phyloP scores from a whole-genome alignment of 2,113 vertebrate genomes.

The Polypterus bichir region DNA sequence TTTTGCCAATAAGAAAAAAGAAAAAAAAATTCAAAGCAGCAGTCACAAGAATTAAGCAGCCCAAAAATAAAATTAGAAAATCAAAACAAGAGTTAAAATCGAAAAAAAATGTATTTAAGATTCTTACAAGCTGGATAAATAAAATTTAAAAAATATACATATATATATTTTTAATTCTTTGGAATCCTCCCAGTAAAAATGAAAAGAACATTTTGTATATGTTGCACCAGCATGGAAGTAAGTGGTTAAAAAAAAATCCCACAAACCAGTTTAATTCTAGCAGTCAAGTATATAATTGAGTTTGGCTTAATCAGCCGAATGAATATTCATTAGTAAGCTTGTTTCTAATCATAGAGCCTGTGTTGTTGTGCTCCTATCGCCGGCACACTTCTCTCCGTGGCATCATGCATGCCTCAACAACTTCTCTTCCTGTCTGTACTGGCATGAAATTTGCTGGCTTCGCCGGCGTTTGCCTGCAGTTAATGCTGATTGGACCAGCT shows the following conservation, averaged over 20 bases:
- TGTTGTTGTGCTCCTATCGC: constrained; percentile 41
- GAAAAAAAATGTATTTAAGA: too few species aligned
- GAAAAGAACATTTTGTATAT: background rate
- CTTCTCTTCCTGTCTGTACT: constrained; percentile 64
- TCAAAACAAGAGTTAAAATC: too few species aligned
- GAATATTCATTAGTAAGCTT: constrained; percentile 59
- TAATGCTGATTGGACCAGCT: constrained; percentile 88
- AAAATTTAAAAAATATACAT: constrained; percentile 15
- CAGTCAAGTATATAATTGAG: constrained; percentile 61
- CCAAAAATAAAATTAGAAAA: too few species aligned
- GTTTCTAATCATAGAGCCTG: constrained; percentile 46
- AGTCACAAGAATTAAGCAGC: too few species aligned
- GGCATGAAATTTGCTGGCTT: constrained; percentile 69
- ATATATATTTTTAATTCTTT: too few species aligned
- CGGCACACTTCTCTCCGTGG: constrained; percentile 38
- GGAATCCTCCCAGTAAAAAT: too few species aligned
- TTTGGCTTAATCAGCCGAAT: constrained; percentile 54
- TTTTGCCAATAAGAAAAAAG: too few species aligned
- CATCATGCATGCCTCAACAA: constrained; percentile 67
- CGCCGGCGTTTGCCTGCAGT: constrained; percentile 68
- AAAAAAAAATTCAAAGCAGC: too few species aligned
- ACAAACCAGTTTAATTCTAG: constrained; percentile 40
- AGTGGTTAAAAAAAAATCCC: constrained; percentile 17
- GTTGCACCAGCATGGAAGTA: background rate
- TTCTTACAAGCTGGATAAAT: constrained; percentile 11